Evolutionary conservation across 2,888 invertebrate genomes (phyloP).

Genomic region (Pseudeuparius sepicola): DNA sequence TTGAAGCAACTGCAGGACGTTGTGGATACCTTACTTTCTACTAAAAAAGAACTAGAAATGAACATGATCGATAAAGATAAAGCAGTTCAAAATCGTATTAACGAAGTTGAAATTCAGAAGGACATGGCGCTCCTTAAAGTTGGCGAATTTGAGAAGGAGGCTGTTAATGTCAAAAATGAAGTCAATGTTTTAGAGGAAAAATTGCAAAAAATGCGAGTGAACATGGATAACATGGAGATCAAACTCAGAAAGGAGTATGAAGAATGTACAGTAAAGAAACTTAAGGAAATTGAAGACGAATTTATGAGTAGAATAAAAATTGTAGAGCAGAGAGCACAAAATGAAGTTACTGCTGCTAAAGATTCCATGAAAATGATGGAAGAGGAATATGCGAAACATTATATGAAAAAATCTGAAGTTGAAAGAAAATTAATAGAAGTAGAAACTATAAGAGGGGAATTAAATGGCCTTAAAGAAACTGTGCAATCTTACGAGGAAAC

Average conservation of each 20-base stretch:
- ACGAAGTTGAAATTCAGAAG: conserved; percentile 32
- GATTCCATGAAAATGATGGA: conserved; percentile 36
- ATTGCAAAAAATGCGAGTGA: conserved; percentile 23
- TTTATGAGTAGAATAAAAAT: conserved; percentile 25
- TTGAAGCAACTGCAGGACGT: conserved; percentile 29
- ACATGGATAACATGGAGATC: conserved; percentile 21
- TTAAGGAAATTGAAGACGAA: conserved; percentile 28
- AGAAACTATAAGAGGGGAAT: conserved; percentile 40
- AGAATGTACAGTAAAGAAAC: conserved; percentile 21
- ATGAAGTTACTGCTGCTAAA: conserved; percentile 24
- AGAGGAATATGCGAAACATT: conserved; percentile 44
- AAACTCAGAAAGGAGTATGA: conserved; percentile 24
- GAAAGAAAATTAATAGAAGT: conserved; percentile 43
- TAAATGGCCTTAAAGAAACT: conserved; percentile 38
- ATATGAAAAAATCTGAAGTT: conserved; percentile 47
- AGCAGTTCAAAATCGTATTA: conserved; percentile 31
- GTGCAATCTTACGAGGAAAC: conserved; percentile 40
- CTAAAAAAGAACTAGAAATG: conserved; percentile 26
- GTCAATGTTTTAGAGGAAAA: conserved; percentile 25
- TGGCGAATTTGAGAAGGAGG: conserved; percentile 19
- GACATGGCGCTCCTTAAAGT: conserved; percentile 21
- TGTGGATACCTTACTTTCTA: conserved; percentile 21
- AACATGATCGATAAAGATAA: conserved; percentile 29
- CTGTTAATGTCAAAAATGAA: conserved; percentile 25
- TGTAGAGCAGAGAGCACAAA: conserved; percentile 26